Base-by-base conservation (phyloP, 2,797 vertebrate genomes). In the Masticophis lateralis region DNA sequence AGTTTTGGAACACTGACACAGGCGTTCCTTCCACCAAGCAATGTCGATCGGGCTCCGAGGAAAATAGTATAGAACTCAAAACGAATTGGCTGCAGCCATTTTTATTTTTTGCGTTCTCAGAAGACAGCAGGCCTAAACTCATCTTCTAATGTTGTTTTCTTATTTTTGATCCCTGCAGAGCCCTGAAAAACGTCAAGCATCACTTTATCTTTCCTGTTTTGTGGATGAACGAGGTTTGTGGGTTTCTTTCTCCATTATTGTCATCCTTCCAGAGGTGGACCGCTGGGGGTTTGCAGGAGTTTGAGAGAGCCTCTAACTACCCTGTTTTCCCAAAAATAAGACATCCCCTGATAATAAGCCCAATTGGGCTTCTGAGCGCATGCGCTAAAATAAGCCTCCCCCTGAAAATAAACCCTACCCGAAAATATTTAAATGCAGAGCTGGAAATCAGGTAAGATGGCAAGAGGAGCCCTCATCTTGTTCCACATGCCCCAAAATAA, bases 141-240 rank as follows among this genome's bases (percentile, higher is more conserved):
- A n/a, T 25, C n/a, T 18, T 79, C 47, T 74, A 60, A 96, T 92
- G 96, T 27, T 92, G 86, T 20, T 79, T 43, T 97, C 95, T 95
- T 20, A 37, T 92, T 11, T 83, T 9, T 93, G 8, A 88, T 91
- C 94, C 55, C 95, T 96, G 83, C 97, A 99, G 99, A 0, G 94
- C 98, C 92, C 96, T 99, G 53, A 98, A 98, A 92, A 97, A 98
- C 66, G 94, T 99, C 61, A 97, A 97, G 93, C 69, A 94, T 0
- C 60, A 97, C 47, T 99, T 98, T 14, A 0, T 99, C 87, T 98
- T 99, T 91, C 99, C 99, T 92, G 0, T 99, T 90, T 94, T 98
- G 95, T 99, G 99, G 99, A 96, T 99, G 93, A 99, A 99, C 94
- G 99, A 99, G 98, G 99, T 99, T 94, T 97, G 98, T 97, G 93